Conservation (phyloP, 2,113 vertebrate species). For the Lampris incognitus region DNA sequence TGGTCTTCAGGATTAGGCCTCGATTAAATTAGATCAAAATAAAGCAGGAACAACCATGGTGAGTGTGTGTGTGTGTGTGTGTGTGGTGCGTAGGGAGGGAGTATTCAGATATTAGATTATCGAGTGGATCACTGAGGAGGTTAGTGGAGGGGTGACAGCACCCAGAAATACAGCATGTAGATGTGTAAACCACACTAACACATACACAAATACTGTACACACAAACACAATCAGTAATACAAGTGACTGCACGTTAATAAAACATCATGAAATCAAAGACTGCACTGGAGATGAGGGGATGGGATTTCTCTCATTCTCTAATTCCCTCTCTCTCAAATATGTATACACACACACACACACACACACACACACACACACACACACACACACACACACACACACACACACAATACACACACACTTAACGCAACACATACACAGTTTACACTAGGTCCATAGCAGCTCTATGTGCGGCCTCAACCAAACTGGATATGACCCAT, state of each 20-base stretch:
- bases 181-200: too few relatives aligned
- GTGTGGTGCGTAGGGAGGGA: slow-evolving; percentile 14
- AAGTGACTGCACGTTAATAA: too few relatives aligned
- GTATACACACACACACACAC: not conserved
- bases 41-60: slow-evolving; percentile 17
- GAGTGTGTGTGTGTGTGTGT: slow-evolving; percentile 25
- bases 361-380: not conserved
- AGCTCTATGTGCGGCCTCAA: not conserved
- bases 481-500: slow-evolving; percentile 2
- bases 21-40: slow-evolving; percentile 8
- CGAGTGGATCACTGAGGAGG: not conserved
- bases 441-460: not conserved
- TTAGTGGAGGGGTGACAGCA: not conserved
- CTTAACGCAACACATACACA: not conserved
- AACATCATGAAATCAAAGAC: too few relatives aligned
- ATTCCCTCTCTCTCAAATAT: not conserved
- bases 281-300: too few relatives aligned
- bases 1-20: too few relatives aligned
- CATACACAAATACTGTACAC: not conserved
- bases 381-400: slow-evolving; percentile 9
- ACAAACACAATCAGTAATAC: not conserved
- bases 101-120: slow-evolving; percentile 20
- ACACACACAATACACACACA: not conserved
- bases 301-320: too few relatives aligned
- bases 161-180: not conserved